phyloP scores from a whole-genome alignment of 2,888 invertebrate genomes.

The Stenichneumon culpator region DNA sequence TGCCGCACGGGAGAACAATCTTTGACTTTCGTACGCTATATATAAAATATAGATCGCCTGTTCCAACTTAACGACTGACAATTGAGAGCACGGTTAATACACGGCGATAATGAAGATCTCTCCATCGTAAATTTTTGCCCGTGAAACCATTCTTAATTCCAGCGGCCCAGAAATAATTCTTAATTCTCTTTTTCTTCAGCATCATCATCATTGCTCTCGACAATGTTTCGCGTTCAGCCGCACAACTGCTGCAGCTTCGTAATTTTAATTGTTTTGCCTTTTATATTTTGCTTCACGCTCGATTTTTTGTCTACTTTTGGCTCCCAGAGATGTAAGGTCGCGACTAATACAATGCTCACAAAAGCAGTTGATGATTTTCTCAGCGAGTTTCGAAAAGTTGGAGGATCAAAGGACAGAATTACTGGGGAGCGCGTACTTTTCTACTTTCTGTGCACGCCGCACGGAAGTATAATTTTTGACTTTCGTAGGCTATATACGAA shows the following conservation, averaged over 20 bases:
- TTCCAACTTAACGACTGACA: neutral
- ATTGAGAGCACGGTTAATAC: constrained; percentile 43
- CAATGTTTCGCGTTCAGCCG: constrained; percentile 50
- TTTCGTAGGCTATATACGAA: neutral
- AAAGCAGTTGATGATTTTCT: neutral
- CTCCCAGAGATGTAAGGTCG: constrained; percentile 29
- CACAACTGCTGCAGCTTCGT: too few species aligned
- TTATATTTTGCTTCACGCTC: constrained; percentile 9
- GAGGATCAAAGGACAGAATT: neutral
- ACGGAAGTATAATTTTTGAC: neutral
- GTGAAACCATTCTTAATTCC: neutral
- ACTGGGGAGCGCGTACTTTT: neutral
- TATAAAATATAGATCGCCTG: neutral
- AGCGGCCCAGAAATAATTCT: constrained; percentile 57
- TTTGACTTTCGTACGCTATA: neutral
- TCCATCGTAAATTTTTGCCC: constrained; percentile 54
- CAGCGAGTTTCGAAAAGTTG: neutral
- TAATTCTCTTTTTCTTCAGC: constrained; percentile 41
- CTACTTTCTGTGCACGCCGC: neutral
- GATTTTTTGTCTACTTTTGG: constrained; percentile 68
- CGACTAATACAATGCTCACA: too few species aligned
- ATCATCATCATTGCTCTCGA: constrained; percentile 46
- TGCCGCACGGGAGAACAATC: neutral
- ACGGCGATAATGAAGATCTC: constrained; percentile 19
- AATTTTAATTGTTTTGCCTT: constrained; percentile 1